Base-by-base conservation (phyloP, 2,797 vertebrate genomes). In the Bovichtus variegatus region DNA sequence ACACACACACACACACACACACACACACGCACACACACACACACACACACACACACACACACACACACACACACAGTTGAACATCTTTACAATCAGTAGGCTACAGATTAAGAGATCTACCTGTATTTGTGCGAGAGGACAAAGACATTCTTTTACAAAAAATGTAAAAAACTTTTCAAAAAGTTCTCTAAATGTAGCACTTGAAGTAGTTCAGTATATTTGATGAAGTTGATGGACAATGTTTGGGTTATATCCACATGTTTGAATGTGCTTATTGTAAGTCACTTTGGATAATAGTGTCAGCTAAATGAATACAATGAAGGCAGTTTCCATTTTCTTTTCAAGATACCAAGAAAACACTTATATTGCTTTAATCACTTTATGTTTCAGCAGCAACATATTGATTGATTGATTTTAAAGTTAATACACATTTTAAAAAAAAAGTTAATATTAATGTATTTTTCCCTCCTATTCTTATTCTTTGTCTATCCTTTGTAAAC, bases 21-120 rank as follows among this genome's bases (percentile, higher is more conserved):
- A 55, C 38, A 9, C 41, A 49, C 67, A 75, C 41, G 50, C 31
- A 43, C 58, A 43, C 43, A 47, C 51, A 46, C 53, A 43, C 43
- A 34, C 36, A 16, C 29, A 29, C 27, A 27, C 40, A 63, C 49
- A 55, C 29, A 44, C 62, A 74, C 31, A 43, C 34, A 29, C 60
- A 29, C 44, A 54, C 53, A 34, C 47, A 23, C 27, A 31, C 44
- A 34, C 41, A 31, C n/a, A 31, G n/a, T n/a, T n/a, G n/a, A n/a
- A 9, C 15, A 64, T 73, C 49, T 70, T 67, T 10, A 53, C 38
- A 46, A 10, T 50, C 50, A 58, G 3, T 25, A 27, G 27, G 4
- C 27, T 27, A 36, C 13, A 67, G 18, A 49, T 4, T 31, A 4
- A 65, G 6, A 53, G n/a, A 38, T 38, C 8, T 49, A 36, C 10